Conservation (phyloP, 2,888 invertebrate species). For the Drosophila cracens region DNA sequence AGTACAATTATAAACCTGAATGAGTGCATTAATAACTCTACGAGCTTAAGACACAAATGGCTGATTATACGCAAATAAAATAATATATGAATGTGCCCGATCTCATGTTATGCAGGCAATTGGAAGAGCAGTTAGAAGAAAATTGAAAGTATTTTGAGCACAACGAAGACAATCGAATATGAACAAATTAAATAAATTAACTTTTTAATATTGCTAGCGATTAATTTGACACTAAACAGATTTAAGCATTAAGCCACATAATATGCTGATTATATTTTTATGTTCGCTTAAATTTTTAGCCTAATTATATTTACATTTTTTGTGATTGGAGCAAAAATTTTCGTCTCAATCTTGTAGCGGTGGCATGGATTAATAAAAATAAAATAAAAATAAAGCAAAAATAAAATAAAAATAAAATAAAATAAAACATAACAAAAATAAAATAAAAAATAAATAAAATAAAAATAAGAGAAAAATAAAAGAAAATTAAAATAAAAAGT, state of each 20-base stretch:
- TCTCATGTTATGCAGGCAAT: background rate
- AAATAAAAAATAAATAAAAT: no score
- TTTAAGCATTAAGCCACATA: background rate
- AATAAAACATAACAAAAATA: no score
- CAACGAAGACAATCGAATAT: background rate
- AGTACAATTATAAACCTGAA: background rate
- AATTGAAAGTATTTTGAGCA: background rate
- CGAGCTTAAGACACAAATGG: background rate
- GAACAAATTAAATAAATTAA: background rate
- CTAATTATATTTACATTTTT: background rate
- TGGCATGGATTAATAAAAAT: background rate
- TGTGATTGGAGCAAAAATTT: background rate
- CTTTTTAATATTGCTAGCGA: background rate
- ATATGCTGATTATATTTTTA: background rate
- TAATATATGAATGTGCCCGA: background rate
- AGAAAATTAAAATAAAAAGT: background rate
- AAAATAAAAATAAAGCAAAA: background rate
- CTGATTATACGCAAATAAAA: background rate
- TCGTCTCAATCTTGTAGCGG: background rate
- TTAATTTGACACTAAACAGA: background rate
- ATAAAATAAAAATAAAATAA: no score
- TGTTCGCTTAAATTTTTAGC: background rate
- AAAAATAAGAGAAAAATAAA: no score
- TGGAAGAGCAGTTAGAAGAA: background rate
- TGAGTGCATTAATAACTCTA: background rate